phyloP scores from a whole-genome alignment of 2,888 invertebrate genomes.

The Drosophila algonquin region DNA sequence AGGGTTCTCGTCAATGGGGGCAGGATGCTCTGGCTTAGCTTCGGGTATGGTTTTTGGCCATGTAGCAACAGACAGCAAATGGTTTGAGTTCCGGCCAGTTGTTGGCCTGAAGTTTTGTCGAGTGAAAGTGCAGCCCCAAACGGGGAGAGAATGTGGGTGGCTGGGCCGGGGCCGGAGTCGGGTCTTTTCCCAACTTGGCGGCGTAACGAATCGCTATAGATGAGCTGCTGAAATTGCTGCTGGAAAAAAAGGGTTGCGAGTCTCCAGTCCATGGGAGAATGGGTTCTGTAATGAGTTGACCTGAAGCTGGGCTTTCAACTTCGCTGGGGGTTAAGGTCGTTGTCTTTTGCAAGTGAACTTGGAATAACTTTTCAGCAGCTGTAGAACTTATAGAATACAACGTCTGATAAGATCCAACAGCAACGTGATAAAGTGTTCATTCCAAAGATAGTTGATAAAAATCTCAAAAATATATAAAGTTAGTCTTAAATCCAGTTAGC shows the following conservation, averaged over 20 bases:
- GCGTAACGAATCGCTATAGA: slow-evolving; percentile 25
- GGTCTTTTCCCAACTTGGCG: background rate
- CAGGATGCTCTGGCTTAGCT: slow-evolving; percentile 9
- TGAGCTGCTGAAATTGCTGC: slow-evolving; percentile 27
- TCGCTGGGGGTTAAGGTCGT: slow-evolving; percentile 40
- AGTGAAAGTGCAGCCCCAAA: slow-evolving; percentile 70
- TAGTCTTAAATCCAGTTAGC: slow-evolving; percentile 28
- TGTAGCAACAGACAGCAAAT: slow-evolving; percentile 57
- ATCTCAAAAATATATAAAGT: background rate
- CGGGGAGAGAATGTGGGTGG: slow-evolving; percentile 8
- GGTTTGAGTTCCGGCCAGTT: slow-evolving; percentile 61
- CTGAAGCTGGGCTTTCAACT: slow-evolving; percentile 13
- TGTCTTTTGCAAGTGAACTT: slow-evolving; percentile 35
- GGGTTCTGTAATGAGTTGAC: slow-evolving; percentile 40
- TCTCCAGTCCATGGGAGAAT: slow-evolving; percentile 36
- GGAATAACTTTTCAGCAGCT: background rate
- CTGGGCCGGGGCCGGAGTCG: background rate
- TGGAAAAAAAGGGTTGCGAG: slow-evolving; percentile 22
- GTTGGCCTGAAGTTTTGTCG: slow-evolving; percentile 52
- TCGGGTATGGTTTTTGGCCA: slow-evolving; percentile 20
- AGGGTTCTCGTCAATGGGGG: slow-evolving; percentile 10
- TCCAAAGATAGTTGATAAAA: background rate
- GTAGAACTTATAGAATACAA: background rate
- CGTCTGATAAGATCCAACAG: background rate
- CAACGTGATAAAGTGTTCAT: background rate